These are phyloP conservation scores for Melanargia galathea DNA, from an alignment of 2,888 invertebrate species.

Conservation along the genomic window DNA sequence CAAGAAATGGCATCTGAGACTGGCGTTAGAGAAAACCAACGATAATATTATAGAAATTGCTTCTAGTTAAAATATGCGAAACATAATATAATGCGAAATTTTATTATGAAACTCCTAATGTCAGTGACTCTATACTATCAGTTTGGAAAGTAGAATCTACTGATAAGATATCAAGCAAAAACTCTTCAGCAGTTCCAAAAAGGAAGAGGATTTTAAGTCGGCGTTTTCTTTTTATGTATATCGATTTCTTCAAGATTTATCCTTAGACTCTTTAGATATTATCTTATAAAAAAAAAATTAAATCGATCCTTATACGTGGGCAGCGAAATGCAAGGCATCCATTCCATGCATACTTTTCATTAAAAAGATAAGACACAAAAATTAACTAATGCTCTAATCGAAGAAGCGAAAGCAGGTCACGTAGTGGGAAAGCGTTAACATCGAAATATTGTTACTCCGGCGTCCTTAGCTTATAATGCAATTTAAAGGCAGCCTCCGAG, in stretches of 20 bases:
- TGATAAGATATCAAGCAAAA: too few species aligned
- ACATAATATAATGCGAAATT: background rate
- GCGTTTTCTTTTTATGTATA: too few species aligned
- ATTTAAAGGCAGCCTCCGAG: slow-evolving; percentile 32
- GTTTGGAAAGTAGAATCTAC: too few species aligned
- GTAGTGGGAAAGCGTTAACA: slow-evolving; percentile 31
- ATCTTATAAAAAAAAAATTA: too few species aligned
- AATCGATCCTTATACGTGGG: too few species aligned
- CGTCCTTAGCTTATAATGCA: slow-evolving; percentile 32
- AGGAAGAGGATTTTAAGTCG: too few species aligned
- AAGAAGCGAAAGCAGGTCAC: slow-evolving; percentile 32
- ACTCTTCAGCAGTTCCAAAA: too few species aligned
- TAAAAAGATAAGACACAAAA: background rate
- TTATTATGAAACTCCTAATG: too few species aligned
- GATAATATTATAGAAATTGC: background rate
- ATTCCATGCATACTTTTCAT: too few species aligned
- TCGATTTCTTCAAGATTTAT: too few species aligned
- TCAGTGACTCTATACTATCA: background rate
- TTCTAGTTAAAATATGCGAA: background rate
- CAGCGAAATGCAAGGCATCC: too few species aligned
- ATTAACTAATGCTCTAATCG: slow-evolving; percentile 15
- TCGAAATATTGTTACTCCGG: slow-evolving; percentile 35
- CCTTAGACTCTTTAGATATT: too few species aligned
- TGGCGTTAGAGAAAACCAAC: background rate
- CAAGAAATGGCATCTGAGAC: slow-evolving; percentile 3